These are phyloP conservation scores for Octomys mimax DNA, from an alignment of 2,797 vertebrate species.

Conservation along the genomic window DNA sequence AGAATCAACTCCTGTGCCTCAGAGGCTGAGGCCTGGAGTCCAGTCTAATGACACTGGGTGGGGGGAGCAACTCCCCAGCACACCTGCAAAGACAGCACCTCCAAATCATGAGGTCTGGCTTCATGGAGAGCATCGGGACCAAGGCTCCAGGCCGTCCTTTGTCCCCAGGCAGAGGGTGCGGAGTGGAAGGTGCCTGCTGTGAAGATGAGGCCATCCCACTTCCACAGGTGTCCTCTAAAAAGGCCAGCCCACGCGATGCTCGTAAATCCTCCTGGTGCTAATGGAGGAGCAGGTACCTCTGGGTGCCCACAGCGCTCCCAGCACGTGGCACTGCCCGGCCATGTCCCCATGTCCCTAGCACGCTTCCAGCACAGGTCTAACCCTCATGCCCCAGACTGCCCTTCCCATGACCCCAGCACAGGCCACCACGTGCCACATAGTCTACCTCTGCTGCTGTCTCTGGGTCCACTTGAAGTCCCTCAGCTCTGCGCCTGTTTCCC, in stretches of 20 bases:
- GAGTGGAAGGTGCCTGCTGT: background rate
- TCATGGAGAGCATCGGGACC: background rate
- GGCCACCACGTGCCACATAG: background rate
- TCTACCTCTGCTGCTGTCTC: background rate
- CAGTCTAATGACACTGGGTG: background rate
- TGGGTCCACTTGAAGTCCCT: background rate
- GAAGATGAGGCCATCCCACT: background rate
- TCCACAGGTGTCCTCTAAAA: background rate
- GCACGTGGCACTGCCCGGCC: background rate
- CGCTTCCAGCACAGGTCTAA: background rate
- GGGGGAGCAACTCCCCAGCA: rapidly evolving
- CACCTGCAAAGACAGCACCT: rapidly evolving
- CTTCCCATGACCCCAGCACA: background rate
- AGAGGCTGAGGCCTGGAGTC: background rate
- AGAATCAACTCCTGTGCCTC: background rate
- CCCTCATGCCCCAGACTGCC: background rate
- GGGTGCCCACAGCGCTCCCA: background rate
- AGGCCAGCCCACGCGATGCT: background rate
- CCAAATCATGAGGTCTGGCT: background rate
- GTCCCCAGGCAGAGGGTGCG: background rate
- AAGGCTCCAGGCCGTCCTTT: background rate
- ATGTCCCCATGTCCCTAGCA: rapidly evolving
- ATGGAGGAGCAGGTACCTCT: background rate
- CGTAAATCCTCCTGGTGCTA: background rate
- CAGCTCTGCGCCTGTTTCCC: constrained; percentile 17